Conservation (phyloP, 1,140 invertebrate genomes). For the Paralvinella palmiformis region DNA sequence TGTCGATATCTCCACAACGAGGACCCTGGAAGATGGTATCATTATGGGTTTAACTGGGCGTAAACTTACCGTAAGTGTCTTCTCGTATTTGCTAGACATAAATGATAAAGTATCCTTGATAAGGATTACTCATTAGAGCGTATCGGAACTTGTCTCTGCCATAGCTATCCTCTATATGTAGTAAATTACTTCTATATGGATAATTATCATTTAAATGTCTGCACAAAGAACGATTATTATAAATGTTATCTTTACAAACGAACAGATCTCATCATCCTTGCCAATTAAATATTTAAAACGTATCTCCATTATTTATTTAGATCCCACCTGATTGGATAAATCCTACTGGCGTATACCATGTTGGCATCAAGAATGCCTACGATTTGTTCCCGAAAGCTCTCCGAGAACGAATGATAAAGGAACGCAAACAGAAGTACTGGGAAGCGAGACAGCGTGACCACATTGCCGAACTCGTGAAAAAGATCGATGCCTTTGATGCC, state of each 20-base stretch:
- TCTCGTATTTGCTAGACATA: no score
- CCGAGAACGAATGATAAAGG: slow-evolving; percentile 73
- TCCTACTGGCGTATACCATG: slow-evolving; percentile 71
- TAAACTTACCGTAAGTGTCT: slow-evolving; percentile 68
- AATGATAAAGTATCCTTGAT: no score
- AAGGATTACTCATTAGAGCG: no score
- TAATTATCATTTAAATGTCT: no score
- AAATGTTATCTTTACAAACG: no score
- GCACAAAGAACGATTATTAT: no score
- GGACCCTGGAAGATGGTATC: slow-evolving; percentile 60
- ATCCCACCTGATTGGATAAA: slow-evolving; percentile 78
- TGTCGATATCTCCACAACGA: slow-evolving; percentile 79
- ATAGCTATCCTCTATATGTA: no score
- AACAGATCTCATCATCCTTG: no score
- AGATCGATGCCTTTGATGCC: slow-evolving; percentile 59
- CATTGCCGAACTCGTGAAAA: slow-evolving; percentile 66
- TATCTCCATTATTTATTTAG: slow-evolving; percentile 51
- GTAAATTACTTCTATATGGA: no score
- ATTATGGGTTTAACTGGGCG: slow-evolving; percentile 82
- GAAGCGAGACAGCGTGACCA: slow-evolving; percentile 73
- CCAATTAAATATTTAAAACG: slow-evolving; percentile 13
- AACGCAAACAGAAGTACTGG: slow-evolving; percentile 78
- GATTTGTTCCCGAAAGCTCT: slow-evolving; percentile 76
- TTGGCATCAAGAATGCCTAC: slow-evolving; percentile 77
- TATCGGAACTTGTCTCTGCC: no score